Percentiles rank a stretch among this genome's conserved stretches.
phyloP scores from a whole-genome alignment of 2,888 invertebrate species.

The Callyntrura sp. region DNA sequence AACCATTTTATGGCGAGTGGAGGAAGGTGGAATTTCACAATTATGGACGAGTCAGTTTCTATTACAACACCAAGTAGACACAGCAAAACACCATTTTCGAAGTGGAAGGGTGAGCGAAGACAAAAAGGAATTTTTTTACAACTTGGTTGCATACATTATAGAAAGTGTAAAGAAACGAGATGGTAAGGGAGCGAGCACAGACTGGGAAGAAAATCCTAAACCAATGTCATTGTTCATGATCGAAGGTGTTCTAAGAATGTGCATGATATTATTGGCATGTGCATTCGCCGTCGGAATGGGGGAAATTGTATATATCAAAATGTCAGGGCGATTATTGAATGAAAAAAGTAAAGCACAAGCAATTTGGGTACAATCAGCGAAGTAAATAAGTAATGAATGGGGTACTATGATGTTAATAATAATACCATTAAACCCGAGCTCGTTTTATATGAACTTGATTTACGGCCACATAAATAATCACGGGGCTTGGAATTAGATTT shows the following conservation, averaged over 20 bases:
- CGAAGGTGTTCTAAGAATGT: slow-evolving; percentile 2
- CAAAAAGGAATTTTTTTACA: background rate
- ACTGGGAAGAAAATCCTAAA: background rate
- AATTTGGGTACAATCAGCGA: too few species aligned
- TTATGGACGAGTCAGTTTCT: background rate
- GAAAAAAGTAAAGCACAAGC: too few species aligned
- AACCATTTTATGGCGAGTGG: background rate
- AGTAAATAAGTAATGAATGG: too few species aligned
- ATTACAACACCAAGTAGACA: background rate
- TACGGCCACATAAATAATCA: too few species aligned
- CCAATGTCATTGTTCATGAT: background rate
- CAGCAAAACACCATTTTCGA: background rate
- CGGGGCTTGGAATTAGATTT: too few species aligned
- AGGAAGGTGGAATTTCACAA: background rate
- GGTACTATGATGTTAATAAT: too few species aligned
- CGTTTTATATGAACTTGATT: too few species aligned
- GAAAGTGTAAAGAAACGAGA: background rate
- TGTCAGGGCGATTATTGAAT: background rate
- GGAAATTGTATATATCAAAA: background rate
- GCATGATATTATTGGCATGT: background rate
- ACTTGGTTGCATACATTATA: background rate
- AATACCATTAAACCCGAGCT: too few species aligned
- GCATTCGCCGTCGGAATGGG: background rate
- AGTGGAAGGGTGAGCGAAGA: background rate
- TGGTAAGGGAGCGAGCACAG: background rate